Percentiles rank a stretch among this genome's conserved stretches.
Evolutionary conservation across 2,797 vertebrate genomes (phyloP).

Genomic region (Sebastes goodei): DNA sequence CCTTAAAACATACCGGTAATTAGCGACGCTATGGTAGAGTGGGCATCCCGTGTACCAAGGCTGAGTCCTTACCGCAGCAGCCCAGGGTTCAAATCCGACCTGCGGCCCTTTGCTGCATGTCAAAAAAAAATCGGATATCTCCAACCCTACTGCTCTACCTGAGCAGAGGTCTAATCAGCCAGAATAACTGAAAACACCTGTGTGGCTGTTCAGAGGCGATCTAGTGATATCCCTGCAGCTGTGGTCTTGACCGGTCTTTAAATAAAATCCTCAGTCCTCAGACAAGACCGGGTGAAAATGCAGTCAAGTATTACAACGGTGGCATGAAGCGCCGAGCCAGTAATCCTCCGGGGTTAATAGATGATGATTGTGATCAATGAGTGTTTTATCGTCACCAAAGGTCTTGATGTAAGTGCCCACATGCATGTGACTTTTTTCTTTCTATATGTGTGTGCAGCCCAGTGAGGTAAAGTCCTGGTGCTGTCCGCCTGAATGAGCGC

Average conservation of each 20-base stretch:
- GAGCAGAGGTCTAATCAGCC: too few species aligned
- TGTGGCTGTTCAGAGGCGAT: too few species aligned
- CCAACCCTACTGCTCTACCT: too few species aligned
- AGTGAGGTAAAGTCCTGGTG: slow-evolving; percentile 7
- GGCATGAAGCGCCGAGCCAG: neutral
- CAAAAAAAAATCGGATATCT: neutral
- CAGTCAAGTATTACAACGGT: neutral
- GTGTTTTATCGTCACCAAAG: neutral
- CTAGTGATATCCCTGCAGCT: too few species aligned
- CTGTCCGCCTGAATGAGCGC: neutral
- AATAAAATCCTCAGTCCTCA: neutral
- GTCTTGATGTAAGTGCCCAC: neutral
- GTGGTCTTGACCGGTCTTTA: neutral
- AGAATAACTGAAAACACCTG: too few species aligned
- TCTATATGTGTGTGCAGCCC: neutral
- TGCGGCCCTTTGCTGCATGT: too few species aligned
- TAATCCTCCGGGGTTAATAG: neutral
- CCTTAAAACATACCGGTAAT: too few species aligned
- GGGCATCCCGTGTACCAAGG: too few species aligned
- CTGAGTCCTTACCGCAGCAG: too few species aligned
- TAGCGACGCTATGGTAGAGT: too few species aligned
- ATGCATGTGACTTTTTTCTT: neutral
- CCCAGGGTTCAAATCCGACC: too few species aligned
- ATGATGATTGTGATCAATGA: neutral
- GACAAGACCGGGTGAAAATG: neutral